Evolutionary conservation across 2,797 vertebrate species (phyloP), one percentile per base, ranked within the genome.

Genomic region (Labroides dimidiatus): DNA sequence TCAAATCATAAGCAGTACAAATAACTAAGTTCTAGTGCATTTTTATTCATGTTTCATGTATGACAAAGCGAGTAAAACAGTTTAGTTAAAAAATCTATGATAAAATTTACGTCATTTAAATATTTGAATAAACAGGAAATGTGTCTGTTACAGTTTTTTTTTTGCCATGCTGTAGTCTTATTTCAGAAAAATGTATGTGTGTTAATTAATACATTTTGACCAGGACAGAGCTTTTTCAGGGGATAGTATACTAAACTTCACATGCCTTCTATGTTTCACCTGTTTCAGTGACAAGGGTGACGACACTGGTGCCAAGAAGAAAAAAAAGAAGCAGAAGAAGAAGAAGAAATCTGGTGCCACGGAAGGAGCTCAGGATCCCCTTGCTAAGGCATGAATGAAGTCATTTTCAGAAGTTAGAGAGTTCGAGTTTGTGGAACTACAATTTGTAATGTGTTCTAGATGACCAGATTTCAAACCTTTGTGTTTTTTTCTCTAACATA

Each of bases 301-400:
- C 59, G 96, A 99, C 85, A 95, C 95, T 0, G 96, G 96, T 43
- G 95, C 96, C 86, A 99, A 98, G 93, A 99, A 99, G 94, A 99
- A 99, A 94, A 99, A 98, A 92, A 98, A 94, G 93, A 99, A 97
- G 93, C 97, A 96, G 69, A 99, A 96, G 85, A 93, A 95, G 93
- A 99, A 98, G 95, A 99, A 99, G 94, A 98, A 97, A 80, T 92
- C 95, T 71, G 94, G 79, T 65, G 94, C 95, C 51, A 91, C 95
- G 63, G 96, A 98, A 57, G 83, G 89, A n/a, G 78, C 89, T 78
- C 95, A 95, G 90, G 96, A 98, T 67, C 95, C 95, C 41, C 86
- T 96, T 0, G 89, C 94, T 85, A 98, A 98, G 96, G 97, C 95
- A 85, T 11, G 80, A 47, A 41, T 50, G 43, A 1, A 8, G 27